Evolutionary conservation across 2,888 invertebrate genomes (phyloP).

Genomic region (Agriopis leucophaearia): DNA sequence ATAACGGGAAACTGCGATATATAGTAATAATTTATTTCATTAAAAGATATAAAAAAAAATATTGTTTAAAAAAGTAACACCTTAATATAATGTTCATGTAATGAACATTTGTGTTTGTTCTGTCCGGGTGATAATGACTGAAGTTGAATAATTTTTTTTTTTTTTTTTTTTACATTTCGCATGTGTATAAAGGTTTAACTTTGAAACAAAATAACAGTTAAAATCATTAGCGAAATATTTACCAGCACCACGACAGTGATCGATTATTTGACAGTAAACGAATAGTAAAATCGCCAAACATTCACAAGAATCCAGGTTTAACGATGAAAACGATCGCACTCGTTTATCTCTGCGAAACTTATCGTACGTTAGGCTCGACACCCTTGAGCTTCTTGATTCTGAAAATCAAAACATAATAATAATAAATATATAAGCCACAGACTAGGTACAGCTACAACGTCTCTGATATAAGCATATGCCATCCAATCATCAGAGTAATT

Average conservation of each 20-base stretch:
- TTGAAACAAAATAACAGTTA: too few relatives aligned
- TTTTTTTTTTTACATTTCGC: not conserved
- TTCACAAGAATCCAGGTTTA: constrained; percentile 85
- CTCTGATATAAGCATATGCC: not conserved
- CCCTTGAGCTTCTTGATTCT: constrained; percentile 40
- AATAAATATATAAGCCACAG: not conserved
- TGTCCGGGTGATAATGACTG: too few relatives aligned
- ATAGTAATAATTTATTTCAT: too few relatives aligned
- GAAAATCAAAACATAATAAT: constrained; percentile 8
- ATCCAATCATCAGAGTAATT: not conserved
- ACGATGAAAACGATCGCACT: constrained; percentile 77
- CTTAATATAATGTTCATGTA: too few relatives aligned
- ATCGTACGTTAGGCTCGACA: constrained; percentile 35
- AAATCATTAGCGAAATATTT: constrained; percentile 35
- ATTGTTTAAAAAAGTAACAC: too few relatives aligned
- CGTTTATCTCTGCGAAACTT: constrained; percentile 50
- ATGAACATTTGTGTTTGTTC: too few relatives aligned
- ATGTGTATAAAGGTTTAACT: too few relatives aligned
- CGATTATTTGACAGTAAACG: constrained; percentile 86
- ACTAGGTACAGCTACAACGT: too few relatives aligned
- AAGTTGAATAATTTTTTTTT: not conserved
- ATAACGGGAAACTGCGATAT: too few relatives aligned
- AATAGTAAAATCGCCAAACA: constrained; percentile 85
- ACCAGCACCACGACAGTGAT: constrained; percentile 88
- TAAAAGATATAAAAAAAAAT: too few relatives aligned